Base-by-base conservation (phyloP, 2,888 invertebrate species). In the Chrysina gloriosa region DNA sequence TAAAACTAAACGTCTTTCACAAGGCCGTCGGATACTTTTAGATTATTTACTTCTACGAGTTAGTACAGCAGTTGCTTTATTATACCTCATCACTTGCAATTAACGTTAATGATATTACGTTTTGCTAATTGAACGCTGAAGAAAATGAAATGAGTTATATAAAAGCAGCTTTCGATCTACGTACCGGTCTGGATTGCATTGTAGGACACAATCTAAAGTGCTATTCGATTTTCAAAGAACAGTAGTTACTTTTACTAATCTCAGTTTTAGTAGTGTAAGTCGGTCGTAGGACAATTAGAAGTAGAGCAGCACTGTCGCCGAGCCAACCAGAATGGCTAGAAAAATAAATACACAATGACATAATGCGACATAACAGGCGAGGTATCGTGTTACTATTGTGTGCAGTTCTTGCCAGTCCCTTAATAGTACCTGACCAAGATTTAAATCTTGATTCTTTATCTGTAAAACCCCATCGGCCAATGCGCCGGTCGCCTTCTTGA, bases 381-480 rank as follows among this genome's bases (percentile, higher is more conserved):
- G 69, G 68, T 71, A 71, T 71, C 69, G 67, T 65, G 68, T 71
- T 71, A 65, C 71, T 45, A 71, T 70, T 71, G 71, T 69, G 65
- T 61, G 65, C 63, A 56, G 63, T 66, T 66, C 58, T 67, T 67
- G 36, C 56, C 61, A 48, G 61, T 58, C 58, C 61, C 61, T 47
- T 61, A 52, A 52, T 52, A 65, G 65, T 70, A 69, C 58, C 58
- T 61, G 58, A 29, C 58, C 58, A 61, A 61, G 58, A 61, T 61
- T 61, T 70, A 67, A 72, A 74, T 74, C 65, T 72, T 70, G 23
- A 7, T 36, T 61, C 58, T 61, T 61, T 61, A 61, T 61, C 58
- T 61, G 58, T 61, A 61, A 61, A 61, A 42, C 45, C 58, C 58
- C 58, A 61, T 61, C 42, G 39, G 58, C 58, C 58, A 61, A 61